Percentiles rank a stretch among this genome's conserved stretches.
Evolutionary conservation across 1,140 invertebrate genomes (phyloP).

Genomic region (Heliothis subflexa): DNA sequence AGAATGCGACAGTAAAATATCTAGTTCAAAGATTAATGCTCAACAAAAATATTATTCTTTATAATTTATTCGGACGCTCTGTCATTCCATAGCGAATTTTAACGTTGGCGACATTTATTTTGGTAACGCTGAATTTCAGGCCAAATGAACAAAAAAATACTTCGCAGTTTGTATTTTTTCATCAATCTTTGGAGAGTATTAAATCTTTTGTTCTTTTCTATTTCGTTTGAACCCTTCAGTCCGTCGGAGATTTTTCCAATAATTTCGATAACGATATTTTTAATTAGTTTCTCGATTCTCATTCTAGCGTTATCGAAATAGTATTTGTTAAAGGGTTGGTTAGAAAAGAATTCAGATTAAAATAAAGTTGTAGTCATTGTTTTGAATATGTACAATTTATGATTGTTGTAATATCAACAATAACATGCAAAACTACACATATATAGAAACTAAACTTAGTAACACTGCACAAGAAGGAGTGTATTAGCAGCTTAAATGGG

Average conservation of each 20-base stretch:
- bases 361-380: too few relatives aligned
- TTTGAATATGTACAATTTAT: too few relatives aligned
- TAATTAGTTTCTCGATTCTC: neutral
- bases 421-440: too few relatives aligned
- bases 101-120: slow-evolving; percentile 37
- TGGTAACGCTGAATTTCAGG: neutral
- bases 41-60: slow-evolving; percentile 57
- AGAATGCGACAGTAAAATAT: slow-evolving; percentile 4
- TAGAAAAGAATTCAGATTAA: too few relatives aligned
- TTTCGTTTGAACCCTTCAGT: slow-evolving; percentile 2
- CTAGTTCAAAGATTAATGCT: slow-evolving; percentile 41
- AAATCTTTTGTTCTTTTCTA: neutral
- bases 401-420: too few relatives aligned
- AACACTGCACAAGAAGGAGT: neutral
- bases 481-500: slow-evolving; percentile 38
- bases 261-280: slow-evolving; percentile 2
- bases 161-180: slow-evolving; percentile 7
- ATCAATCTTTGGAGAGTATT: slow-evolving; percentile 8
- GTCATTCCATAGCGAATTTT: slow-evolving; percentile 44
- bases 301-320: neutral
- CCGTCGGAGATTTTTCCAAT: neutral
- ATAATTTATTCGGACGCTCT: slow-evolving; percentile 57
- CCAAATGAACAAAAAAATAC: neutral
- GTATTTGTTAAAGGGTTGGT: neutral
- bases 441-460: too few relatives aligned